phyloP scores from a whole-genome alignment of 2,888 invertebrate genomes.

The Candidula unifasciata region DNA sequence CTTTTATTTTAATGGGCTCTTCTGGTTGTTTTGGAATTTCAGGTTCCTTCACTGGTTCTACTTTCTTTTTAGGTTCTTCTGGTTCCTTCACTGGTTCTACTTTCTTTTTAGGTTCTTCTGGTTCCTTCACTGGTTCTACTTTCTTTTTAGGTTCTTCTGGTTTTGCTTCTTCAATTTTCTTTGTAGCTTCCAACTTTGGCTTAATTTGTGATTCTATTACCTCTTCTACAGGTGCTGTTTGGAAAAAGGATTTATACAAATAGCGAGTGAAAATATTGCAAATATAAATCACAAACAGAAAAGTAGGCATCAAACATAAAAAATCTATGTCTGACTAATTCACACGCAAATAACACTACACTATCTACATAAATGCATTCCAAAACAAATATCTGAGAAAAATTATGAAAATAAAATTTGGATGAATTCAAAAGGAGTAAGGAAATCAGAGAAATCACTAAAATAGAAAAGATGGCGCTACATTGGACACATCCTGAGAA shows the following conservation, averaged over 20 bases:
- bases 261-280: neutral
- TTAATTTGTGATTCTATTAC: conserved; percentile 64
- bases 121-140: conserved; percentile 46
- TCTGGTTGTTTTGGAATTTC: conserved; percentile 50
- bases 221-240: conserved; percentile 58
- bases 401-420: too few relatives aligned
- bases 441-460: too few relatives aligned
- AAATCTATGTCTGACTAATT: neutral
- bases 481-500: too few relatives aligned
- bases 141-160: conserved; percentile 34
- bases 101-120: conserved; percentile 16
- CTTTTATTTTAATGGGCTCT: conserved; percentile 48
- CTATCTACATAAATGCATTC: too few relatives aligned
- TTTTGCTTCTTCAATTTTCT: conserved; percentile 9
- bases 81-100: conserved; percentile 24
- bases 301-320: neutral
- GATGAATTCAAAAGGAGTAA: too few relatives aligned
- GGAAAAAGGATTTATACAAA: conserved; percentile 18
- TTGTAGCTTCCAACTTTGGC: conserved; percentile 32
- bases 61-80: conserved; percentile 45
- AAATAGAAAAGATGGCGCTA: too few relatives aligned
- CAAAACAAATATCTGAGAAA: too few relatives aligned
- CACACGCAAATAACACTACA: too few relatives aligned
- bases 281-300: neutral
- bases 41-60: conserved; percentile 34